Conservation (phyloP, 2,113 vertebrate species). For the Peromyscus polionotus region DNA sequence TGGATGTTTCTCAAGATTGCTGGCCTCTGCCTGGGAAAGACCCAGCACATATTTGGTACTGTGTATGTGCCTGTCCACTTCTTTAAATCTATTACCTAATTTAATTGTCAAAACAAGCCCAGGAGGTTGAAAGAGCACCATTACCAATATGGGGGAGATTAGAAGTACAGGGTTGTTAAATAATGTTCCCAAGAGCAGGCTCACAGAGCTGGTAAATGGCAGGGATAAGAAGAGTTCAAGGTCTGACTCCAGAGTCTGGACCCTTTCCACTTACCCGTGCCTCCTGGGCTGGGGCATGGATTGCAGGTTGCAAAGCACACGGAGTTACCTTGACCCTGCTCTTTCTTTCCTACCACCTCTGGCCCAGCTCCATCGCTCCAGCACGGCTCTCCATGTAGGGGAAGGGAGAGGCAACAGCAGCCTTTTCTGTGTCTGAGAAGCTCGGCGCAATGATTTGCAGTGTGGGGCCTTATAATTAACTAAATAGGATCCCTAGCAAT, state of each 20-base stretch:
- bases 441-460: conserved; percentile 82
- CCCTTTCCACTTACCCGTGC: not conserved
- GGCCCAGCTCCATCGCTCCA: too few species aligned
- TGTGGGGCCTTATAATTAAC: conserved; percentile 86
- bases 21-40: conserved; percentile 30
- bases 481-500: conserved; percentile 85
- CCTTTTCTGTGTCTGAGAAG: conserved; percentile 72
- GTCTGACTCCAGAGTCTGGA: not conserved
- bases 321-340: not conserved
- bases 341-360: not conserved
- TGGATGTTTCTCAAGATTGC: conserved; percentile 30
- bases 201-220: not conserved
- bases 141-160: not conserved
- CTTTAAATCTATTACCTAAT: conserved; percentile 60
- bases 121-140: conserved; percentile 7
- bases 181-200: not conserved
- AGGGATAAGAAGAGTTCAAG: not conserved
- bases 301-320: not conserved
- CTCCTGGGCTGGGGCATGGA: not conserved
- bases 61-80: not conserved
- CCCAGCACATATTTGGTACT: conserved; percentile 22
- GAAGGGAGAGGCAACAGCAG: conserved; percentile 77
- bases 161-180: not conserved
- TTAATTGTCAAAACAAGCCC: conserved; percentile 67
- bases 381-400: not conserved